Evolutionary conservation across 2,888 invertebrate species (phyloP).

Genomic region (Eupsilia transversa): DNA sequence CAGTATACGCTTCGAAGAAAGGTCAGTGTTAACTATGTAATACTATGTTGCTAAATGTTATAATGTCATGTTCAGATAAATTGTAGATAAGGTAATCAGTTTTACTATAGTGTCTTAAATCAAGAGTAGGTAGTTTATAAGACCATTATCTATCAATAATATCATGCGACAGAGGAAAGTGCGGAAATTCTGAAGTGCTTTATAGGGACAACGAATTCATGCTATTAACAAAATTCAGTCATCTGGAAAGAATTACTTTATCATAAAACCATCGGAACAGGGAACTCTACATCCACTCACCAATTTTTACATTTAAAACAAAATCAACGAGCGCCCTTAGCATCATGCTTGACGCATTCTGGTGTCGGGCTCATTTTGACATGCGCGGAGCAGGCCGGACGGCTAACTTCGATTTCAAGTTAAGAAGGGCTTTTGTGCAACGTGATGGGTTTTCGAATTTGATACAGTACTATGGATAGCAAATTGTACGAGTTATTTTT

Average conservation of each 20-base stretch:
- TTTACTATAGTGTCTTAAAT: slow-evolving; percentile 4
- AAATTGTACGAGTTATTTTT: neutral
- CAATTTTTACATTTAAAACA: slow-evolving; percentile 69
- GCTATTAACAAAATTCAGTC: slow-evolving; percentile 58
- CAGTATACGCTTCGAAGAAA: slow-evolving; percentile 95
- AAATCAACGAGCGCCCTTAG: slow-evolving; percentile 73
- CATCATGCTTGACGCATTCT: slow-evolving; percentile 83
- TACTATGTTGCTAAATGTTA: neutral
- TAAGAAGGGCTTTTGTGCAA: slow-evolving; percentile 71
- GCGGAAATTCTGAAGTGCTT: slow-evolving; percentile 61
- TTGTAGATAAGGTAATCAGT: neutral
- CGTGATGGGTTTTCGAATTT: slow-evolving; percentile 56
- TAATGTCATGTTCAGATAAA: neutral
- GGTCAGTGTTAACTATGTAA: slow-evolving; percentile 84
- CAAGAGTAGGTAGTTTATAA: slow-evolving; percentile 15
- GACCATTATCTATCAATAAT: slow-evolving; percentile 33
- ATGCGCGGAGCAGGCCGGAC: slow-evolving; percentile 78
- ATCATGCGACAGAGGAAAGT: slow-evolving; percentile 71
- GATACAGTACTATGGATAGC: neutral
- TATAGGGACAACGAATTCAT: slow-evolving; percentile 64
- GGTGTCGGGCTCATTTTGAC: slow-evolving; percentile 74
- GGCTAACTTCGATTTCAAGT: slow-evolving; percentile 47
- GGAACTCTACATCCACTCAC: slow-evolving; percentile 81
- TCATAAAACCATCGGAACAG: slow-evolving; percentile 57
- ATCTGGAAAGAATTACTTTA: slow-evolving; percentile 41